phyloP scores from a whole-genome alignment of 2,113 vertebrate genomes.

The Xerus inauris region DNA sequence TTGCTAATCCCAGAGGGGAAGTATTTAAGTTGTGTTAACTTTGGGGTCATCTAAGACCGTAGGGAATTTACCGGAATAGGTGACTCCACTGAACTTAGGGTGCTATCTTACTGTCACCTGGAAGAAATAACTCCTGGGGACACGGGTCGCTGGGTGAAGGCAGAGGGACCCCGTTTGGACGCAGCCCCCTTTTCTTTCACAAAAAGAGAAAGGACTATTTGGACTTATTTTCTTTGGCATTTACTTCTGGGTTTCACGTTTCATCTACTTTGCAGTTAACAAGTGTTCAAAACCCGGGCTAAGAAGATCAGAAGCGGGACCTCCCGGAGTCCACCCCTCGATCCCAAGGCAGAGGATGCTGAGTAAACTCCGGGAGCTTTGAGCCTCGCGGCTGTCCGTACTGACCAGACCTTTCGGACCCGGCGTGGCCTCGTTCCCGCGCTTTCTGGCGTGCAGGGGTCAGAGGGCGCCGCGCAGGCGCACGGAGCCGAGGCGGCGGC shows the following conservation, averaged over 20 bases:
- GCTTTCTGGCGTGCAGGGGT: not conserved
- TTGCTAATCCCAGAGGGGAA: not conserved
- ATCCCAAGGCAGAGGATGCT: rapidly evolving
- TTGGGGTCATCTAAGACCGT: not conserved
- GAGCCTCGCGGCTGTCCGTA: not conserved
- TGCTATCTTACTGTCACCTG: not conserved
- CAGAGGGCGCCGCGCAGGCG: constrained; percentile 4
- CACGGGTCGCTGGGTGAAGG: not conserved
- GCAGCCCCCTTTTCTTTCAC: not conserved
- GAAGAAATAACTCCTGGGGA: not conserved
- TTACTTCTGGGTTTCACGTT: not conserved
- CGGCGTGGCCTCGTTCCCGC: not conserved
- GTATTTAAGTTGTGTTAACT: not conserved
- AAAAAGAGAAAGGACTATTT: not conserved
- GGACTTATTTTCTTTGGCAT: not conserved
- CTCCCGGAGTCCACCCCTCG: rapidly evolving
- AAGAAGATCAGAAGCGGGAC: rapidly evolving
- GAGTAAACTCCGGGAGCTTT: not conserved
- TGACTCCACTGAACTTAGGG: not conserved
- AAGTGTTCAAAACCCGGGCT: not conserved
- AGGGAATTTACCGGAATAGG: not conserved
- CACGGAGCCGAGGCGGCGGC: rapidly evolving
- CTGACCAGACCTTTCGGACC: no score
- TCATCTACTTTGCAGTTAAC: not conserved
- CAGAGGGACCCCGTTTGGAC: not conserved